phyloP scores from a whole-genome alignment of 2,888 invertebrate genomes.

The Hirtodrosophila histrioides region DNA sequence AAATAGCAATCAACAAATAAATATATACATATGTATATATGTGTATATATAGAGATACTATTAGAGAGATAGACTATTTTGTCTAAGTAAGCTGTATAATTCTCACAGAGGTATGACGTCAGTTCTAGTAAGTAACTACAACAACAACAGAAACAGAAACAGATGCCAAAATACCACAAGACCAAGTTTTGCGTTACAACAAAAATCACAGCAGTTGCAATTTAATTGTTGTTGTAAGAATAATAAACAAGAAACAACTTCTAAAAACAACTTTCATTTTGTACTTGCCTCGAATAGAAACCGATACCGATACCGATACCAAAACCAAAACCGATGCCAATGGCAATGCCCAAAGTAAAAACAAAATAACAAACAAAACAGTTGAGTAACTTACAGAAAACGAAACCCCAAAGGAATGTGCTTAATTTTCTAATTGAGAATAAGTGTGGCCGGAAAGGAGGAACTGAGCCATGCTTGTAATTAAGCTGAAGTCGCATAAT shows the following conservation, averaged over 20 bases:
- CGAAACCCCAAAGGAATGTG: slow-evolving; percentile 56
- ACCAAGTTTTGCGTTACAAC: slow-evolving; percentile 58
- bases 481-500: slow-evolving; percentile 81
- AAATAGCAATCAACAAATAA: slow-evolving; percentile 55
- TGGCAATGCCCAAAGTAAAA: slow-evolving; percentile 12
- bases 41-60: slow-evolving; percentile 1
- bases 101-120: slow-evolving; percentile 61
- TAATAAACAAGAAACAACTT: slow-evolving; percentile 74
- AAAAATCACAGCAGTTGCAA: slow-evolving; percentile 61
- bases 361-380: background rate
- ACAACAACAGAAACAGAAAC: slow-evolving; percentile 27
- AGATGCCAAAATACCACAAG: slow-evolving; percentile 64
- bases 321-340: slow-evolving; percentile 17
- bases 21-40: slow-evolving; percentile 13
- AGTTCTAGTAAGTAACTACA: slow-evolving; percentile 32
- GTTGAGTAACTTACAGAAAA: slow-evolving; percentile 18
- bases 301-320: slow-evolving; percentile 19
- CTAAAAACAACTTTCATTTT: slow-evolving; percentile 77
- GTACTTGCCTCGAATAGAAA: slow-evolving; percentile 52
- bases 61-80: background rate
- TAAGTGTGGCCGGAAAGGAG: slow-evolving; percentile 23
- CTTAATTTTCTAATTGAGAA: slow-evolving; percentile 56
- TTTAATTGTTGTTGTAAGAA: slow-evolving; percentile 59
- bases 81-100: slow-evolving; percentile 29
- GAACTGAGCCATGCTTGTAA: slow-evolving; percentile 56